Base-by-base conservation (phyloP, 2,113 vertebrate genomes). In the Albula glossodonta region DNA sequence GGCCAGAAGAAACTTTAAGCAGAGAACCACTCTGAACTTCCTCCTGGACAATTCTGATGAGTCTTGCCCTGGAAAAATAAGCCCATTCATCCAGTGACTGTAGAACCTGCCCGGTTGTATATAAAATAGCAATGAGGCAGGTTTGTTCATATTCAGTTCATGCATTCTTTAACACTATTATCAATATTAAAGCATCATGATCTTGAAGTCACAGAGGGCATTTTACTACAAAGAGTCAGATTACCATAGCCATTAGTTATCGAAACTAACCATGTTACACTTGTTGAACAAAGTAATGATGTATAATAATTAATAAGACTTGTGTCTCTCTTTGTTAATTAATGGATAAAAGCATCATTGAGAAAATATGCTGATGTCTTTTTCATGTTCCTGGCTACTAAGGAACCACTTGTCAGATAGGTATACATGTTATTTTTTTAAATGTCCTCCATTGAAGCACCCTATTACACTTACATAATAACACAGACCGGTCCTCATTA, bases 251-350 rank as follows among this genome's bases (percentile, higher is more conserved):
- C 31, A 60, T 80, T 80, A 80, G 53, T 57, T 85, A 50, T n/a
- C 52, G 57, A 57, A 80, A n/a, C 50, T 15, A 49, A 83, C 82
- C 85, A 87, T 66, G 85, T 83, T 70, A 51, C 49, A 48, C 48
- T 87, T 78, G 82, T 52, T 80, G 51, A 74, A 85, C 25, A 48
- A 48, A 49, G 15, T 11, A 51, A 82, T 86, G 83, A 60, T 25
- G 51, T 60, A 82, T 87, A 78, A 87, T 88, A 81, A 86, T 85
- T 85, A 83, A 87, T 82, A 83, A 81, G 81, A 85, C 87, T 80
- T 83, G 51, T 86, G 89, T 77, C 79, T 31, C 74, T 86, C 41
- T 50, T 48, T 83, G 25, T 84, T 87, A 88, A 87, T 84, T 83
- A 31, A 86, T 86, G 2, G 49, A 2, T 48, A 9, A 49, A 57